These are phyloP conservation scores for Erebia epiphron DNA, from an alignment of 2,888 invertebrate genomes.

Conservation along the genomic window DNA sequence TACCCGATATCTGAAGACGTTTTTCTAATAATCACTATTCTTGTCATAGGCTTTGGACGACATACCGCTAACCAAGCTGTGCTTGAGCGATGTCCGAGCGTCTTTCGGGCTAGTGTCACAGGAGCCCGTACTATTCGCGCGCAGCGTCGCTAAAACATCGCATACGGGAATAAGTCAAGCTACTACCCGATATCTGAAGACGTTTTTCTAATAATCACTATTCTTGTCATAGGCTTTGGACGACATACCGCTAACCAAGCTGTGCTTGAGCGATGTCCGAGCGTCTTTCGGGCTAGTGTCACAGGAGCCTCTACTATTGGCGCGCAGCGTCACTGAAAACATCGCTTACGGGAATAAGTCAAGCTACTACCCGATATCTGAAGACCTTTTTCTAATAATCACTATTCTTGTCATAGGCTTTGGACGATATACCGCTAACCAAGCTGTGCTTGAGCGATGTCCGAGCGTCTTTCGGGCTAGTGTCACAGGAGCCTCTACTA, in stretches of 20 bases:
- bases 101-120: conserved; percentile 96
- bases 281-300: conserved; percentile 94
- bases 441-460: conserved; percentile 83
- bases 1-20: no score
- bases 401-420: conserved; percentile 60
- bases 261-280: conserved; percentile 85
- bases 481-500: conserved; percentile 95
- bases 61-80: conserved; percentile 72
- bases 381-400: no score
- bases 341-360: conserved; percentile 93
- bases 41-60: conserved; percentile 77
- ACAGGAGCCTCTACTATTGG: conserved; percentile 96
- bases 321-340: conserved; percentile 93
- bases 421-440: conserved; percentile 77
- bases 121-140: conserved; percentile 95
- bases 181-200: no score
- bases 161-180: conserved; percentile 89
- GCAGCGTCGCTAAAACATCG: conserved; percentile 94
- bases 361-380: conserved; percentile 27
- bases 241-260: conserved; percentile 69
- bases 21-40: conserved; percentile 1
- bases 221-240: conserved; percentile 75
- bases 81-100: conserved; percentile 85
- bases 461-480: conserved; percentile 91
- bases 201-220: no score